phyloP scores from a whole-genome alignment of 2,113 vertebrate genomes.

The Pleuronectes platessa region DNA sequence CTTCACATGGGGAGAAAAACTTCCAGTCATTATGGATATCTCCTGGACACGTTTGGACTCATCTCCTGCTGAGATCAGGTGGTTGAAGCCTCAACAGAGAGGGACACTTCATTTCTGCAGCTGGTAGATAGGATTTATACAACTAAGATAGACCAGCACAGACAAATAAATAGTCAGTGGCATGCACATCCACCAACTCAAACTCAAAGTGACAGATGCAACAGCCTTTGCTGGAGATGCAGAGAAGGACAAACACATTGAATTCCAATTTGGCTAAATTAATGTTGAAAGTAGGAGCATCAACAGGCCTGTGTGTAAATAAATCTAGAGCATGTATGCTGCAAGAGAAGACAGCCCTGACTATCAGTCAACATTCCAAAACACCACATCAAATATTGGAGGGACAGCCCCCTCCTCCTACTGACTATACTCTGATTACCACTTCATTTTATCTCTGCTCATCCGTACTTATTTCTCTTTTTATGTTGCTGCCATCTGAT shows the following conservation, averaged over 20 bases:
- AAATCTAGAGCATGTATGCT: constrained; percentile 25
- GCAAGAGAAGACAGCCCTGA: constrained; percentile 4
- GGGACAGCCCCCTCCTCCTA: not conserved
- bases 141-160: constrained; percentile 24
- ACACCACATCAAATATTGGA: constrained; percentile 14
- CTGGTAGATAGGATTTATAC: constrained; percentile 54
- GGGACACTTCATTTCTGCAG: constrained; percentile 42
- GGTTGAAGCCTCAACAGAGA: constrained; percentile 43
- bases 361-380: constrained; percentile 29
- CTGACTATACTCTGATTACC: constrained; percentile 39
- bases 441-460: constrained; percentile 36
- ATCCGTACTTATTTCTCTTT: constrained; percentile 23
- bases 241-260: constrained; percentile 36
- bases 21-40: constrained; percentile 57
- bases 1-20: constrained; percentile 36
- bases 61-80: constrained; percentile 57
- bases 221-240: not conserved
- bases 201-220: constrained; percentile 47
- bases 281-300: constrained; percentile 36
- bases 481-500: constrained; percentile 5
- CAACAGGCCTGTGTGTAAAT: constrained; percentile 39
- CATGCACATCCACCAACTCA: constrained; percentile 37
- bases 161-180: constrained; percentile 13
- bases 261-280: constrained; percentile 59
- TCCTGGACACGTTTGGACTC: constrained; percentile 45